These are phyloP conservation scores for Cherax quadricarinatus DNA, from an alignment of 1,140 invertebrate species.

Conservation along the genomic window DNA sequence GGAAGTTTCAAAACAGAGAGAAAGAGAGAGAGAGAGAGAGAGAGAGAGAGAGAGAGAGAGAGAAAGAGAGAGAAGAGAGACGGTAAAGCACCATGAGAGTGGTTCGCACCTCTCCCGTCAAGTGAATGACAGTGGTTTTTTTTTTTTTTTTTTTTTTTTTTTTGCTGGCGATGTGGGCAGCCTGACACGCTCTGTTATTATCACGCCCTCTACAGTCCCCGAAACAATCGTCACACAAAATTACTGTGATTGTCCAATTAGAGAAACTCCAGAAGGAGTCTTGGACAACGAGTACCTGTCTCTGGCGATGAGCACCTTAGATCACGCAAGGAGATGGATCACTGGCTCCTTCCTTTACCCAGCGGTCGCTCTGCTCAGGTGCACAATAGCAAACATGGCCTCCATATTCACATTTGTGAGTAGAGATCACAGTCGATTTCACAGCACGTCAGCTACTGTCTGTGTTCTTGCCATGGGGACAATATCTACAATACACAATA, in stretches of 20 bases:
- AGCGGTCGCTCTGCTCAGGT: background rate
- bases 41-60: too few species aligned
- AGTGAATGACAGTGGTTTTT: background rate
- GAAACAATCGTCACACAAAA: conserved; percentile 58
- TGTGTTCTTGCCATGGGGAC: too few species aligned
- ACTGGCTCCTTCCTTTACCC: background rate
- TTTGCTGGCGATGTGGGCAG: background rate
- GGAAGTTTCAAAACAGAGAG: too few species aligned
- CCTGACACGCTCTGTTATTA: conserved; percentile 49
- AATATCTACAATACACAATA: too few species aligned
- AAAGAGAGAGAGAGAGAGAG: too few species aligned
- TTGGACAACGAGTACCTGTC: conserved; percentile 31
- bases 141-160: background rate
- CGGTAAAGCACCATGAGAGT: background rate
- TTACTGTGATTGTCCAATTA: conserved; percentile 68
- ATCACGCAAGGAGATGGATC: conserved; percentile 43
- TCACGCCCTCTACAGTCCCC: conserved; percentile 56
- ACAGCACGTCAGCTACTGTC: too few species aligned
- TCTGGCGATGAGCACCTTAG: conserved; percentile 28
- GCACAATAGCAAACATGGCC: background rate
- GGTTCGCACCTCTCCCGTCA: background rate
- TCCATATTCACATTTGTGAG: background rate
- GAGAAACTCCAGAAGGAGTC: conserved; percentile 45
- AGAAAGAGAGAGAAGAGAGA: too few species aligned
- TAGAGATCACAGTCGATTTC: too few species aligned